A percentile compares a stretch with the other conserved stretches of the same genome.
Conservation (phyloP, 2,113 vertebrate genomes). For the Dromaius novaehollandiae region DNA sequence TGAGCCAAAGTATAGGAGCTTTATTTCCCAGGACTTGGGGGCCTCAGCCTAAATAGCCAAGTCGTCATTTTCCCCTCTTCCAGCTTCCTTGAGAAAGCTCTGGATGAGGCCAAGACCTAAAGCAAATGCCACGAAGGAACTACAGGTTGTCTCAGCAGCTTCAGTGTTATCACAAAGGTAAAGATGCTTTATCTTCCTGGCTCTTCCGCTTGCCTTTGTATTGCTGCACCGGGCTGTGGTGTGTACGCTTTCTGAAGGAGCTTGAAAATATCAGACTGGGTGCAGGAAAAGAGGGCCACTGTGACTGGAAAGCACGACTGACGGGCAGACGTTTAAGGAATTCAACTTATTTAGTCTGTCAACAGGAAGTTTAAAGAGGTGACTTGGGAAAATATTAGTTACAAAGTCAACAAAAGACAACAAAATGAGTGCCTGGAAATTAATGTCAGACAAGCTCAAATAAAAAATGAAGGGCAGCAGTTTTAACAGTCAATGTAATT, state of each 20-base stretch:
- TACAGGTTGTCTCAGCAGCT: not conserved
- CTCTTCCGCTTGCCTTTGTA: not conserved
- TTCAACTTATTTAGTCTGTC: not conserved
- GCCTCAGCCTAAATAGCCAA: not conserved
- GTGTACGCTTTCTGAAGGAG: not conserved
- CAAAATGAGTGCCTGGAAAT: not conserved
- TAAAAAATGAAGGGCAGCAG: not conserved
- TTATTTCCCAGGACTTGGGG: not conserved
- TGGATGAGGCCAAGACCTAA: not conserved
- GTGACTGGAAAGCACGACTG: not conserved
- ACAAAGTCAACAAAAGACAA: not conserved
- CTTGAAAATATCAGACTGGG: not conserved
- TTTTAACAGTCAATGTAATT: not conserved
- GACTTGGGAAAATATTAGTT: not conserved
- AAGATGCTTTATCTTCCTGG: not conserved
- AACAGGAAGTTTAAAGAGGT: not conserved
- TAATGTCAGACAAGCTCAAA: not conserved
- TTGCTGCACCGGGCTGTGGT: accelerated
- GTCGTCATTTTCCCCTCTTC: not conserved
- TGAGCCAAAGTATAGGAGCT: not conserved
- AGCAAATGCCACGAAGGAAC: not conserved
- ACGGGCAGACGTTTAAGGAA: not conserved
- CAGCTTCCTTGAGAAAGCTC: not conserved
- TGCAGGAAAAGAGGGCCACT: not conserved
- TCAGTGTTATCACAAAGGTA: not conserved